Evolutionary conservation across 2,113 vertebrate genomes (phyloP).

Genomic region (Pantherophis guttatus): DNA sequence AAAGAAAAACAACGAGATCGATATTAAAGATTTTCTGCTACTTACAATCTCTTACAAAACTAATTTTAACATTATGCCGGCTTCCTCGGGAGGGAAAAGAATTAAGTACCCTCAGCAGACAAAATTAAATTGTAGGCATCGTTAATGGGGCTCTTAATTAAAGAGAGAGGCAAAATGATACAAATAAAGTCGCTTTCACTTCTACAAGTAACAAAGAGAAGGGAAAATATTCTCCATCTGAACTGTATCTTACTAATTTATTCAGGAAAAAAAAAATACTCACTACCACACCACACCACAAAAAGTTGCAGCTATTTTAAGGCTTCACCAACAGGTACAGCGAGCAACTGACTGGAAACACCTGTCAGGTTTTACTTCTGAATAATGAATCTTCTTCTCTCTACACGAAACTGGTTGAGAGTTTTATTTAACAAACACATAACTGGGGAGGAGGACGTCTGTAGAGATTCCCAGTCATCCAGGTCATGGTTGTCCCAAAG

Average conservation of each 20-base stretch:
- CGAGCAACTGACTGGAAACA: neutral
- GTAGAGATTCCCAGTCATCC: too few species aligned
- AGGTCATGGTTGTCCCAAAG: too few species aligned
- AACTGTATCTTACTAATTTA: neutral
- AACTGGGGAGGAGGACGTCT: neutral
- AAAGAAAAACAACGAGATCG: slow-evolving; percentile 43
- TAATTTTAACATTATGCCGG: neutral
- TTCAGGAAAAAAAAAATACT: neutral
- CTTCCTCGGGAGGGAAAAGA: slow-evolving; percentile 12
- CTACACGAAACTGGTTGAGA: neutral
- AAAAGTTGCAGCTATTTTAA: neutral
- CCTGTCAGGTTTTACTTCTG: neutral
- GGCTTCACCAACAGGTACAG: neutral
- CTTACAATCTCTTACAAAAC: neutral
- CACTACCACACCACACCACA: neutral
- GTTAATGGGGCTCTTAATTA: slow-evolving; percentile 24
- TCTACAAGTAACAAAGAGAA: neutral
- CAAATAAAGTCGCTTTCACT: neutral
- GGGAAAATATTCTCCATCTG: neutral
- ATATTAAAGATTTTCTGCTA: slow-evolving; percentile 28
- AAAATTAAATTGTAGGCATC: slow-evolving; percentile 41
- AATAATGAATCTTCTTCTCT: neutral
- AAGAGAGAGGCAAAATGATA: neutral
- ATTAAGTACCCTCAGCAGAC: slow-evolving; percentile 31
- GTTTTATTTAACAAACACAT: neutral